Conservation (phyloP, 2,797 vertebrate species). For the Ctenopoma multispine region DNA sequence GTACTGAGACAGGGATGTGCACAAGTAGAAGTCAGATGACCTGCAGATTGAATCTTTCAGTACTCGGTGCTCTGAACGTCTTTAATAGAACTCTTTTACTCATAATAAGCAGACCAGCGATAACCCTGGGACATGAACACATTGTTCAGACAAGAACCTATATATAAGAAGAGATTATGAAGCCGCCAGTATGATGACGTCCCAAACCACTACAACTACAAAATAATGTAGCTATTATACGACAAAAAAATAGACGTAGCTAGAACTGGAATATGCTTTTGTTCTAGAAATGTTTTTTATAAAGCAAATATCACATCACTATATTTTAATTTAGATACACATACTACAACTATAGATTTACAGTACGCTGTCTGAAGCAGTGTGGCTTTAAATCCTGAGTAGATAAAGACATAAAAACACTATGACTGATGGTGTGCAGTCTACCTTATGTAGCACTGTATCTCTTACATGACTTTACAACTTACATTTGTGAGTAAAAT, state of each 20-base stretch:
- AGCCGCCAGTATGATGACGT: background rate
- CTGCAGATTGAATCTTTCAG: conserved; percentile 5
- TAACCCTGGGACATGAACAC: conserved; percentile 3
- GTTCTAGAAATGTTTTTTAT: too few relatives aligned
- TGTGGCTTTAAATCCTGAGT: too few relatives aligned
- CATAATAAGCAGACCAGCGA: background rate
- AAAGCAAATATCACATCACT: too few relatives aligned
- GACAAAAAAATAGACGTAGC: background rate
- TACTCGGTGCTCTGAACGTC: background rate
- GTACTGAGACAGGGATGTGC: background rate
- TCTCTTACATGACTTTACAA: background rate
- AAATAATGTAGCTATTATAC: conserved; percentile 1
- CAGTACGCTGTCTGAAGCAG: too few relatives aligned
- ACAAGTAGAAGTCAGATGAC: conserved; percentile 7
- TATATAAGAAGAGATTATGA: background rate
- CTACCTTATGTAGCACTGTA: too few relatives aligned
- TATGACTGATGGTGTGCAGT: too few relatives aligned
- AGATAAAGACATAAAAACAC: too few relatives aligned
- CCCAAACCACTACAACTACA: background rate
- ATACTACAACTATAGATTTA: too few relatives aligned
- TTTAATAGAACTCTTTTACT: background rate
- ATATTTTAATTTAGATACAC: too few relatives aligned
- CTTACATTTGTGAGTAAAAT: background rate
- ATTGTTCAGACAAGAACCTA: conserved; percentile 9
- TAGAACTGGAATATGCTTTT: background rate